These are phyloP conservation scores for Sphecodes monilicornis DNA, from an alignment of 2,888 invertebrate species.

Conservation along the genomic window DNA sequence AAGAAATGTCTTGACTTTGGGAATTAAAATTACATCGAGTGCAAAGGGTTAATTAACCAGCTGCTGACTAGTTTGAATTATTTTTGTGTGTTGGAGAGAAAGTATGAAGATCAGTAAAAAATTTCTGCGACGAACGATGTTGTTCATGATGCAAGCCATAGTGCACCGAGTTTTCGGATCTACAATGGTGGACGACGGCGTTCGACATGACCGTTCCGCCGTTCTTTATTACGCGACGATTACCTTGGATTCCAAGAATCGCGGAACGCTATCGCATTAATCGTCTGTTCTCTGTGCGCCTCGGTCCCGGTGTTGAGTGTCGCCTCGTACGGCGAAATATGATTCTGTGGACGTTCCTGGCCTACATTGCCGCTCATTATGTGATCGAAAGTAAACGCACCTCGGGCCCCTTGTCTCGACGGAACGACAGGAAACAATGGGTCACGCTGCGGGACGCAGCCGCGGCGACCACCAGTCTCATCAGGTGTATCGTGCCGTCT, in stretches of 20 bases:
- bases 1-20: too few species aligned
- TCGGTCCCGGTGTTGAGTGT: slow-evolving; percentile 81
- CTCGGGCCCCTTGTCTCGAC: slow-evolving; percentile 52
- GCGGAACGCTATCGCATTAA: slow-evolving; percentile 81
- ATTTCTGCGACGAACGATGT: neutral
- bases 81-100: neutral
- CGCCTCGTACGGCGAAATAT: slow-evolving; percentile 82
- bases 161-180: neutral
- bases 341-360: slow-evolving; percentile 83
- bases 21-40: too few species aligned
- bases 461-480: slow-evolving; percentile 41
- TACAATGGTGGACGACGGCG: neutral
- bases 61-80: too few species aligned
- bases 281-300: slow-evolving; percentile 82
- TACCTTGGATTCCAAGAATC: slow-evolving; percentile 79
- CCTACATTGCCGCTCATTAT: slow-evolving; percentile 82
- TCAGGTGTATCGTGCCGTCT: slow-evolving; percentile 51
- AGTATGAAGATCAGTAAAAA: neutral
- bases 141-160: neutral
- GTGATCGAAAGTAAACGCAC: slow-evolving; percentile 73
- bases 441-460: slow-evolving; percentile 56
- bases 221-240: slow-evolving; percentile 65
- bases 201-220: slow-evolving; percentile 56
- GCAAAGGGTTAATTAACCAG: too few species aligned
- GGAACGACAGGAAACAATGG: slow-evolving; percentile 68